phyloP scores from a whole-genome alignment of 92 coral and sea anemone species.

The Zoanthus gigantus region DNA sequence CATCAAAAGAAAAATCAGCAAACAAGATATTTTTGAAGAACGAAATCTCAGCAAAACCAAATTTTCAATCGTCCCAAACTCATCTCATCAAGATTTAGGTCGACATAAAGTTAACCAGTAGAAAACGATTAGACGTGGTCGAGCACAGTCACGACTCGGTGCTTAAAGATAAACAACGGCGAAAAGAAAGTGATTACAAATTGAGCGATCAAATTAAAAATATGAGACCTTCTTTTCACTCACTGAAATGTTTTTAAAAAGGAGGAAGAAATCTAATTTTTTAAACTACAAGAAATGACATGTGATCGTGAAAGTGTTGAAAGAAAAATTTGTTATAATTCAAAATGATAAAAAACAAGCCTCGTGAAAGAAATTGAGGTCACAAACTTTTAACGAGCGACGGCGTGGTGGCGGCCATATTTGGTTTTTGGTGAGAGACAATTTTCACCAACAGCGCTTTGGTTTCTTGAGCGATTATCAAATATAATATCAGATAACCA shows the following conservation, averaged over 20 bases:
- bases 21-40: not conserved
- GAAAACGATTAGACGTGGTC: not conserved
- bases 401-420: constrained; percentile 45
- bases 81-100: not conserved
- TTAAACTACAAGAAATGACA: not conserved
- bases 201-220: constrained; percentile 1
- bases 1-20: not conserved
- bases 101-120: not conserved
- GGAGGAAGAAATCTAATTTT: not conserved
- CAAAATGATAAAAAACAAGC: not conserved
- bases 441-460: not conserved
- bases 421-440: not conserved
- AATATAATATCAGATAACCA: not conserved
- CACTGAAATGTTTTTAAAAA: not conserved
- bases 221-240: not conserved
- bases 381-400: not conserved
- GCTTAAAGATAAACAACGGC: not conserved
- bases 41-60: not conserved
- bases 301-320: not conserved
- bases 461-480: not conserved
- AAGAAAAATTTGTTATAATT: not conserved
- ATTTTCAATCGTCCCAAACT: not conserved
- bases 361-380: constrained; percentile 6
- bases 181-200: not conserved
- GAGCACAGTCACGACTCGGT: not conserved